Conservation (phyloP, 1,140 invertebrate genomes). For the Drosophila carrolli region DNA sequence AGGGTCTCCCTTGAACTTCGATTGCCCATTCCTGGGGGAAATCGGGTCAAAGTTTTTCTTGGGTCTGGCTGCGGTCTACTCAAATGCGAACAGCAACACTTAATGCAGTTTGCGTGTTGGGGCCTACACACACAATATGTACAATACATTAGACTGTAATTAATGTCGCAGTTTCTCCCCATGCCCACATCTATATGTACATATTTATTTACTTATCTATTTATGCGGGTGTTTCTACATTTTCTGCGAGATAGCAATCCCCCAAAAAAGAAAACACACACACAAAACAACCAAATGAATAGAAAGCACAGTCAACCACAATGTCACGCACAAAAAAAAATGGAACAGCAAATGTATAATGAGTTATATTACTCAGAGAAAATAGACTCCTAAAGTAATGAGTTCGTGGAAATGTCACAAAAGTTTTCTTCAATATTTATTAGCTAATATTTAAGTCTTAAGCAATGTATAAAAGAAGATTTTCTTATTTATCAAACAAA, state of each 20-base stretch:
- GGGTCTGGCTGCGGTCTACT: constrained; percentile 6
- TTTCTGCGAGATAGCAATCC: constrained; percentile 23
- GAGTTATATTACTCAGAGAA: constrained; percentile 8
- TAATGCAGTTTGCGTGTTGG: constrained; percentile 68
- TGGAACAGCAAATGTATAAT: constrained; percentile 15
- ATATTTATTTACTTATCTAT: constrained; percentile 44
- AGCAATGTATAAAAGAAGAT: too few species aligned
- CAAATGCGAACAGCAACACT: constrained; percentile 9
- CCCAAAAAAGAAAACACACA: constrained; percentile 9
- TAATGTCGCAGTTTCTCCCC: constrained; percentile 58
- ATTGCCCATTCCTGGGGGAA: constrained; percentile 7
- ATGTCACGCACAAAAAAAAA: constrained; percentile 16
- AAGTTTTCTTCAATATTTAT: neutral
- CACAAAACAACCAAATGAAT: constrained; percentile 16
- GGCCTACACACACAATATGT: constrained; percentile 21
- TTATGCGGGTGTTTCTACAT: constrained; percentile 36
- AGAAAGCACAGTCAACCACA: constrained; percentile 13
- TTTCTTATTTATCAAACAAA: too few species aligned
- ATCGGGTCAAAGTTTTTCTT: constrained; percentile 21
- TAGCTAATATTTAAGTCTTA: too few species aligned
- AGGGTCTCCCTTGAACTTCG: constrained; percentile 11
- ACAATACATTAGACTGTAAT: constrained; percentile 65
- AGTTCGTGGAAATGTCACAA: too few species aligned
- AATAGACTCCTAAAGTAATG: neutral
- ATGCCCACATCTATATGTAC: neutral